These are phyloP conservation scores for Itoplectis maculator DNA, from an alignment of 2,888 invertebrate genomes.

Conservation along the genomic window DNA sequence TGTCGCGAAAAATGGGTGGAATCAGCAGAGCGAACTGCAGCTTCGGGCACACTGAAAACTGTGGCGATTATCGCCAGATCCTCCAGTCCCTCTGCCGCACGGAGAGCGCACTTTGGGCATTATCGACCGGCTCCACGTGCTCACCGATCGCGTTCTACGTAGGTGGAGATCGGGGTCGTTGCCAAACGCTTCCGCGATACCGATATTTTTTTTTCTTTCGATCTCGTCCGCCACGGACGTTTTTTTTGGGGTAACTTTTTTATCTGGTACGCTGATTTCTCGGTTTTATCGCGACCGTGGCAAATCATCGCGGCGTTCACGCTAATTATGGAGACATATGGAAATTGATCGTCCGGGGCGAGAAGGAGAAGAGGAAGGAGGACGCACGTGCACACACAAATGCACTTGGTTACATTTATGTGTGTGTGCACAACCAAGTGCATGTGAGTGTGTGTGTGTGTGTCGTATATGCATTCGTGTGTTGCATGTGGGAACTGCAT, in stretches of 20 bases:
- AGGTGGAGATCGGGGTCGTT: neutral
- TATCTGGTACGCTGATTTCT: constrained; percentile 29
- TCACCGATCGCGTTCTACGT: constrained; percentile 22
- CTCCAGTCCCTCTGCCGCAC: neutral
- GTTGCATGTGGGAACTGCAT: constrained; percentile 39
- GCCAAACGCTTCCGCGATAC: constrained; percentile 16
- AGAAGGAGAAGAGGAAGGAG: constrained; percentile 11
- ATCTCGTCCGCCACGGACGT: neutral
- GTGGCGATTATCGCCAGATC: neutral
- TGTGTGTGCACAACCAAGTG: too few species aligned
- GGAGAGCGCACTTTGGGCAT: constrained; percentile 22
- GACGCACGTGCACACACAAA: neutral
- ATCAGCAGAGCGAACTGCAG: too few species aligned
- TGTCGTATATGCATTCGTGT: too few species aligned
- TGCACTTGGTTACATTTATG: too few species aligned
- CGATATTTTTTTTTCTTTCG: constrained; percentile 7
- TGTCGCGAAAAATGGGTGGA: too few species aligned
- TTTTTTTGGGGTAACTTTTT: constrained; percentile 33
- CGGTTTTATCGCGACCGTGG: constrained; percentile 30
- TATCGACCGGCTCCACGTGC: constrained; percentile 19
- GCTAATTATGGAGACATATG: constrained; percentile 78
- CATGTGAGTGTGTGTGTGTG: constrained; percentile 16
- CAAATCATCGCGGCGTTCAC: constrained; percentile 69
- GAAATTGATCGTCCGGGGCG: constrained; percentile 76
- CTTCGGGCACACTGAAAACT: too few species aligned